Conservation (phyloP, 2,797 vertebrate species). For the Neopelma chrysocephalum region DNA sequence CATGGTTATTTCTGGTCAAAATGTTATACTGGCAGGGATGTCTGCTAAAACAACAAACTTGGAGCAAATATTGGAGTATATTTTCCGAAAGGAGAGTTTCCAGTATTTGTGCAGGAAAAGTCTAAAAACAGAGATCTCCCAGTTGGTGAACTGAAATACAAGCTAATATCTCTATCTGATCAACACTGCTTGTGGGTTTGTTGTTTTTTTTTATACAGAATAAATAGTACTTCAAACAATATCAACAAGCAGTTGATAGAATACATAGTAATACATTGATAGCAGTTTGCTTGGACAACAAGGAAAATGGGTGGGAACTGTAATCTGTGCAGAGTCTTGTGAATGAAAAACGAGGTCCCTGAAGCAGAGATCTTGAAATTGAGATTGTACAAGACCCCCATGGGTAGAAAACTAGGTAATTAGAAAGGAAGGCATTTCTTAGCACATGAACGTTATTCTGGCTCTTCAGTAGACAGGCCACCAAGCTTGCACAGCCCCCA, state of each 20-base stretch:
- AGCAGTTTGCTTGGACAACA: background rate
- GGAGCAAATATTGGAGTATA: background rate
- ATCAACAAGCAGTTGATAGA: background rate
- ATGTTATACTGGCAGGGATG: background rate
- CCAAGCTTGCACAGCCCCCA: background rate
- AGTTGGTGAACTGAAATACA: background rate
- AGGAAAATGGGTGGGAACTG: background rate
- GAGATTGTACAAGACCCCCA: too few relatives aligned
- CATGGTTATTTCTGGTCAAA: conserved; percentile 37
- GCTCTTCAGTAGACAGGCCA: background rate
- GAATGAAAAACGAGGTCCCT: background rate
- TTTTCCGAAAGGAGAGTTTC: conserved; percentile 12
- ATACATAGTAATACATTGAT: background rate
- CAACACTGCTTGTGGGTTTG: background rate
- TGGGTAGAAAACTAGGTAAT: background rate
- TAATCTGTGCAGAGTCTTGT: background rate
- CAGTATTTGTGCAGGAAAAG: background rate
- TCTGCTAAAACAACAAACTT: conserved; percentile 42
- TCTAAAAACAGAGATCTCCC: background rate
- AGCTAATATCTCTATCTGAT: background rate
- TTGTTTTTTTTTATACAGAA: background rate
- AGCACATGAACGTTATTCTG: fast-evolving
- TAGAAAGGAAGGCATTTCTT: background rate
- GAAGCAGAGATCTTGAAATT: background rate
- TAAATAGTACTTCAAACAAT: background rate